Base-by-base conservation (phyloP, 2,797 vertebrate species). In the Dendrocincla fuliginosa region DNA sequence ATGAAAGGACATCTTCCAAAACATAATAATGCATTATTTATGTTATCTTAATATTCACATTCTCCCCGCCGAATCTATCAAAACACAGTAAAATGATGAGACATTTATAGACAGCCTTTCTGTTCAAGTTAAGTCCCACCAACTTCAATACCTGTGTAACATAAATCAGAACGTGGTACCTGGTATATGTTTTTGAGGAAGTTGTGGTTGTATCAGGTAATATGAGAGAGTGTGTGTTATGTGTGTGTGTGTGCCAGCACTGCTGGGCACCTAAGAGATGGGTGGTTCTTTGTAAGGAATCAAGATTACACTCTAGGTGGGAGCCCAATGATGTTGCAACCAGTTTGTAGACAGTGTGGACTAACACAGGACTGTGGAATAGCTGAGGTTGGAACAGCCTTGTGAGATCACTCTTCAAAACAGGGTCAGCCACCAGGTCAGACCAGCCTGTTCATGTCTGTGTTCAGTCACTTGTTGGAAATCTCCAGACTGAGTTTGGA, bases 121-220 rank as follows among this genome's bases (percentile, higher is more conserved):
- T 59, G n/a, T 42, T 65, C 9, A 35, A 61, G 15, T 60, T 65
- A 65, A 82, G 46, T 64, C 32, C 20, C 30, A 0, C 2, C 4
- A 53, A 4, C 16, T 82, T 84, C 28, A n/a, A 10, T 41, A 25
- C 0, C 0, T 8, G 3, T n/a, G 12, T 46, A 25, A 55, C 8
- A 15, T n/a, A 33, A 55, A 47, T 32, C 28, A 76, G 53, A 50
- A 53, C 11, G 2, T 1, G 2, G 8, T 49, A 22, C 7, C 5
- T 11, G 11, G 8, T 30, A 2, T 33, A 5, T 16, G 3, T 17
- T 52, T 82, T 42, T 71, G 41, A 79, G 28, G 16, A 69, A 52
- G 16, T 69, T 33, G 16, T 35, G 10, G 14, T 75, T 49, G 10
- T 8, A 47, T 59, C 8, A 15, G 14, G 3, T 42, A 30, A 16